These are phyloP conservation scores for Eulemur mongoz DNA, from an alignment of 2,797 vertebrate genomes.

Conservation along the genomic window DNA sequence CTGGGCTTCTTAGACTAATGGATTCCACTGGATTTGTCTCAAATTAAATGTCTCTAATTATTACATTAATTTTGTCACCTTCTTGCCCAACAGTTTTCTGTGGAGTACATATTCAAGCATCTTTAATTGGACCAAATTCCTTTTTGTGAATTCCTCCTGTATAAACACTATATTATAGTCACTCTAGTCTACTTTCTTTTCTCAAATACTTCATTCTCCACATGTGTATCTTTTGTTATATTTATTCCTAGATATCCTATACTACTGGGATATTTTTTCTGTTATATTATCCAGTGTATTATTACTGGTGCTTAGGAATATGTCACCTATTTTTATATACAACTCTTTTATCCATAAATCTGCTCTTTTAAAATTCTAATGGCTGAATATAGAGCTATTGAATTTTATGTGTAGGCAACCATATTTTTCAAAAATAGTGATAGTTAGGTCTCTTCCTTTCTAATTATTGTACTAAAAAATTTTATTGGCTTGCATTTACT, in stretches of 20 bases:
- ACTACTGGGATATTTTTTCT: neutral
- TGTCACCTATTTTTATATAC: neutral
- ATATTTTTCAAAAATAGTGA: neutral
- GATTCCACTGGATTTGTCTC: neutral
- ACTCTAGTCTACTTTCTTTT: neutral
- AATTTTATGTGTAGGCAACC: neutral
- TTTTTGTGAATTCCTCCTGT: neutral
- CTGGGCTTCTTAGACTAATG: neutral
- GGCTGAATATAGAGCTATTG: neutral
- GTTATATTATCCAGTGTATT: neutral
- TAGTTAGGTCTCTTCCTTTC: slow-evolving; percentile 20
- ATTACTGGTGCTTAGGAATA: neutral
- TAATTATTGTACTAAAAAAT: neutral
- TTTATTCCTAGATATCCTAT: neutral
- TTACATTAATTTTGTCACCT: slow-evolving; percentile 10
- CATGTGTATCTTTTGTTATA: neutral
- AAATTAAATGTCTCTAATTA: neutral
- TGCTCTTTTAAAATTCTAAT: slow-evolving; percentile 9
- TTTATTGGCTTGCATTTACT: slow-evolving; percentile 27
- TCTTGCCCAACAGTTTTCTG: neutral
- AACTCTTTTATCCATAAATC: neutral
- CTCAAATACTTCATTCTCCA: neutral
- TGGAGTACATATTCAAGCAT: neutral
- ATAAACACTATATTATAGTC: neutral
- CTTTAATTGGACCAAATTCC: neutral